Percentiles rank a stretch among this genome's conserved stretches.
Evolutionary conservation across 2,797 vertebrate genomes (phyloP).

Genomic region (Podarcis lilfordi): DNA sequence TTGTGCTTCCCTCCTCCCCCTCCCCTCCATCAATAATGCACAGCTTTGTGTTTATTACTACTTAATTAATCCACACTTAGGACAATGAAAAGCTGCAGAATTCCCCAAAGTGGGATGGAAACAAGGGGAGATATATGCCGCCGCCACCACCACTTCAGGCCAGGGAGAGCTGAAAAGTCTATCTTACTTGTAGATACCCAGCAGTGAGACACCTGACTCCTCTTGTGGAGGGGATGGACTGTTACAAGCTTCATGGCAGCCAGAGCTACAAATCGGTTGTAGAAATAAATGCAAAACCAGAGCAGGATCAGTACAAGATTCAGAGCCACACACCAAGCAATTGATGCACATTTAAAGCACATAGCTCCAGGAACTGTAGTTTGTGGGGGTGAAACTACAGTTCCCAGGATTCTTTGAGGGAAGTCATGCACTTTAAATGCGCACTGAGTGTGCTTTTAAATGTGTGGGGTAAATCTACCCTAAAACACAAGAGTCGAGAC

Average conservation of each 20-base stretch:
- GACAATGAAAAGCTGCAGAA: conserved; percentile 91
- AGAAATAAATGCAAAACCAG: background rate
- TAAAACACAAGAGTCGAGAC: too few species aligned
- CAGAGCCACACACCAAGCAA: background rate
- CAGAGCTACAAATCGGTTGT: background rate
- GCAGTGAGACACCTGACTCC: background rate
- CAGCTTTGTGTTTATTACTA: conserved; percentile 88
- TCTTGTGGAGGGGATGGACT: background rate
- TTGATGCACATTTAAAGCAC: too few species aligned
- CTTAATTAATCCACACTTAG: conserved; percentile 93
- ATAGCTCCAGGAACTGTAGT: too few species aligned
- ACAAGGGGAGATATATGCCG: conserved; percentile 29
- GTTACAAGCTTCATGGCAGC: background rate
- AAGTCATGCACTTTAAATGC: too few species aligned
- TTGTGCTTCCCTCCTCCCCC: conserved; percentile 19
- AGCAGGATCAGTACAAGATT: background rate
- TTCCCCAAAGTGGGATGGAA: conserved; percentile 84
- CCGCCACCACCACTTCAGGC: conserved; percentile 23
- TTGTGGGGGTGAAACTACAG: too few species aligned
- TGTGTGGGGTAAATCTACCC: too few species aligned
- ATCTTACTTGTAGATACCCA: background rate
- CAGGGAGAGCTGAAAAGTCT: background rate
- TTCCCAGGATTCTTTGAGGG: too few species aligned
- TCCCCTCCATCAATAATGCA: conserved; percentile 87
- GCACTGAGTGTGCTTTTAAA: too few species aligned